Conservation (phyloP, 2,888 invertebrate species). For the Lasioglossum leucozonium region DNA sequence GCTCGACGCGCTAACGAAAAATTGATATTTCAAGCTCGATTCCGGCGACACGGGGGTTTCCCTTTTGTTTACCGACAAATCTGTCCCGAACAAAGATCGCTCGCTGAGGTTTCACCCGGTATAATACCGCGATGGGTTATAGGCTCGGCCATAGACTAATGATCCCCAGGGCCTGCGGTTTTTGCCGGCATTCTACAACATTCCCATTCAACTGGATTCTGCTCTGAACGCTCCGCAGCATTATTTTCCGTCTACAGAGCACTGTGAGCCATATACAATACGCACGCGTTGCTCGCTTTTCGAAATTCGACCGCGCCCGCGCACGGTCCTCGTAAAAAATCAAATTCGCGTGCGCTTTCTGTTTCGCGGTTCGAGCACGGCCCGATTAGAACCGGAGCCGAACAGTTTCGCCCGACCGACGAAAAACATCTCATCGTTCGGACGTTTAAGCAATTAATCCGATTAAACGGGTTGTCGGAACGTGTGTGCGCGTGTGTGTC, state of each 20-base stretch:
- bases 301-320: slow-evolving; percentile 33
- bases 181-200: slow-evolving; percentile 85
- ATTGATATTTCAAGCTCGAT: neutral
- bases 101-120: slow-evolving; percentile 74
- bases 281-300: slow-evolving; percentile 43
- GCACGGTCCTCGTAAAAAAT: neutral
- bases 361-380: neutral
- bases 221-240: slow-evolving; percentile 65
- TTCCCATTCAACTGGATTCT: slow-evolving; percentile 83
- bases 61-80: neutral
- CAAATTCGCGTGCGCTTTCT: neutral
- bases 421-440: neutral
- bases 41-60: neutral
- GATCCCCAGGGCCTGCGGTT: slow-evolving; percentile 83
- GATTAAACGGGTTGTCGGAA: neutral
- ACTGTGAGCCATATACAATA: slow-evolving; percentile 23
- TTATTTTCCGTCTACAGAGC: slow-evolving; percentile 69
- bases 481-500: neutral
- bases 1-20: too few species aligned
- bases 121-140: slow-evolving; percentile 78
- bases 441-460: neutral
- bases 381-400: neutral
- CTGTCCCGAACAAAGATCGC: slow-evolving; percentile 14
- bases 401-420: neutral
- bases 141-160: slow-evolving; percentile 83